Base-by-base conservation (phyloP, 1,140 invertebrate species). In the Eufriesea mexicana region DNA sequence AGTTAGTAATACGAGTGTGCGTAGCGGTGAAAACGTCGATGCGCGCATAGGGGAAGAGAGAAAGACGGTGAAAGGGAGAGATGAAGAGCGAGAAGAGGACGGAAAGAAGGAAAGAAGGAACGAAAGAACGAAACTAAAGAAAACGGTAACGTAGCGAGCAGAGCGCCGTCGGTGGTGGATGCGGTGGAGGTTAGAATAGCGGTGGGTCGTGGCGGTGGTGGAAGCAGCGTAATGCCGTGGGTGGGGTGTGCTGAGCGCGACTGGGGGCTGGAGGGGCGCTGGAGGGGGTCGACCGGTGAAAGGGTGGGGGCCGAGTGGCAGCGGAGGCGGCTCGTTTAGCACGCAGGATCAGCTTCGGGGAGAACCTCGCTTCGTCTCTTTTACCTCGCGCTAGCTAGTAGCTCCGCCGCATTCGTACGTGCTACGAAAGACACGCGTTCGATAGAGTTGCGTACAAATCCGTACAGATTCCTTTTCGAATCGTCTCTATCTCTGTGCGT, bases 341-440 rank as follows among this genome's bases (percentile, higher is more conserved):
- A 91, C 91, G 91, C 91, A 91, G 91, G 91, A 91, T 91, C 91
- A 88, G 85, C 85, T 83, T 79, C 72, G 83, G 73, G 86, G 87
- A 85, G 85, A 87, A 73, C 84, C 90, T 89, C 89, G 90, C 81
- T 89, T 84, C 88, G 86, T 79, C 87, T 91, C 90, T 90, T 79
- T 91, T 87, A 89, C 87, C 86, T 88, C 85, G 86, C 89, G 89
- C 78, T 88, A 75, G 86, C 87, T 89, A 93, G 92, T 92, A 91
- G 83, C 90, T 93, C 87, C 89, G 90, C 91, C 90, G 91, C 91
- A 92, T 84, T 92, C 90, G 90, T 89, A 88, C 89, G 89, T 79
- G 89, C 67, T 67, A 88, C 86, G 49, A 86, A 91, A 90, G 75
- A 86, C 89, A 62, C 85, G 70, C 84, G 79, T 25, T 67, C 82